Conservation (phyloP, 2,113 vertebrate genomes). For the Eubucco bourcierii region DNA sequence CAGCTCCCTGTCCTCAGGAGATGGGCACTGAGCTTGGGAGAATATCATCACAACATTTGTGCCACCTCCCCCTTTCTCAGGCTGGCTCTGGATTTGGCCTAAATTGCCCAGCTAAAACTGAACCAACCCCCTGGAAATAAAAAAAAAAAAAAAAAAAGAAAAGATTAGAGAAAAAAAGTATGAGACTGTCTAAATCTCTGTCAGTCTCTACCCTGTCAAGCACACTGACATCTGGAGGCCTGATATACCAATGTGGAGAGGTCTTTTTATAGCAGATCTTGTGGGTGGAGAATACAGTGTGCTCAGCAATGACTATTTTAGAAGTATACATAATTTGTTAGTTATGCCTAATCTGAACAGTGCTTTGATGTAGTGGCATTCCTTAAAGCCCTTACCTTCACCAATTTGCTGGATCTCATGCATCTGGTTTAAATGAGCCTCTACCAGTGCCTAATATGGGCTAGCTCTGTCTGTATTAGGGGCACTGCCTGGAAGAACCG, state of each 20-base stretch:
- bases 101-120: conserved; percentile 39
- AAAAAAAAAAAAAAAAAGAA: too few species aligned
- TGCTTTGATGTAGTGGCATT: conserved; percentile 56
- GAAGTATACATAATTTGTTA: conserved; percentile 71
- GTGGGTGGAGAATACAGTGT: conserved; percentile 75
- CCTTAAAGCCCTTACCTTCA: conserved; percentile 13
- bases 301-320: conserved; percentile 73
- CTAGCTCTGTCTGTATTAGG: background rate
- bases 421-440: background rate
- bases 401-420: background rate
- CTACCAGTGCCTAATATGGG: background rate
- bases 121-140: background rate
- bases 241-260: conserved; percentile 78
- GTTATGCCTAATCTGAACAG: conserved; percentile 65
- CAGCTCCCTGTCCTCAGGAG: fast-evolving
- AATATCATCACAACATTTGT: background rate
- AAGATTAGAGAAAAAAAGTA: background rate
- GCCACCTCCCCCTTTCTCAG: background rate
- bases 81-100: background rate
- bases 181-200: conserved; percentile 46
- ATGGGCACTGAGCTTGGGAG: background rate
- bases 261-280: conserved; percentile 77
- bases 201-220: conserved; percentile 62
- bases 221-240: conserved; percentile 75
- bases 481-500: background rate